These are phyloP conservation scores for Enteromius treurensis DNA, from an alignment of 2,797 vertebrate species.

Conservation along the genomic window DNA sequence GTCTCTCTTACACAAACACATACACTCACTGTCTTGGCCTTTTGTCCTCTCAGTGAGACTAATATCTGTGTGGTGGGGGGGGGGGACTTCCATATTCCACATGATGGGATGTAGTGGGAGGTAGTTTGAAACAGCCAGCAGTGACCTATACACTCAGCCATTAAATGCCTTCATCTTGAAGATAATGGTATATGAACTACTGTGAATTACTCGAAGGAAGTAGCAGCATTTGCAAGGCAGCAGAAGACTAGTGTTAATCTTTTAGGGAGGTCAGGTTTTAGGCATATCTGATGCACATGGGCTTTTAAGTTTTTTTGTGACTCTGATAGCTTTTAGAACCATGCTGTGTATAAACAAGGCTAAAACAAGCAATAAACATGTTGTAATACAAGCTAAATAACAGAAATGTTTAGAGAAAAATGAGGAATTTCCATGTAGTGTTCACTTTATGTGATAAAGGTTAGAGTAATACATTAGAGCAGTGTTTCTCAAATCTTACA, in stretches of 20 bases:
- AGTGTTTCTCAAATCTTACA: too few relatives aligned
- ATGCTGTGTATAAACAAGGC: neutral
- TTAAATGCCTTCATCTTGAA: conserved; percentile 7
- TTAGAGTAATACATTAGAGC: neutral
- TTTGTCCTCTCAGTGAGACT: conserved; percentile 15
- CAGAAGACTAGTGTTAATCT: neutral
- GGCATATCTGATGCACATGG: neutral
- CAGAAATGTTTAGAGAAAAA: neutral
- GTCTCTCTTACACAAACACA: conserved; percentile 33
- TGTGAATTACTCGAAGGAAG: neutral
- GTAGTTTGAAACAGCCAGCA: neutral
- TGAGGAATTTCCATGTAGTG: neutral
- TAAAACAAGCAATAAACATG: neutral
- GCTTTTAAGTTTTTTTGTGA: neutral
- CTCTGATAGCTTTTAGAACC: neutral
- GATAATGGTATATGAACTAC: conserved; percentile 13
- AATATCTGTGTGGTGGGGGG: neutral
- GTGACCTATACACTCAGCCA: conserved; percentile 16
- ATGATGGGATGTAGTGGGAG: neutral
- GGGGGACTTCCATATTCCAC: neutral
- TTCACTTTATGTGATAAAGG: neutral
- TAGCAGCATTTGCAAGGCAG: neutral
- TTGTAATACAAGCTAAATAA: neutral
- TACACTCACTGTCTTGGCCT: neutral
- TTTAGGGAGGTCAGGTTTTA: neutral